Evolutionary conservation across 2,888 invertebrate genomes (phyloP).

Genomic region (Conchocele bisecta): DNA sequence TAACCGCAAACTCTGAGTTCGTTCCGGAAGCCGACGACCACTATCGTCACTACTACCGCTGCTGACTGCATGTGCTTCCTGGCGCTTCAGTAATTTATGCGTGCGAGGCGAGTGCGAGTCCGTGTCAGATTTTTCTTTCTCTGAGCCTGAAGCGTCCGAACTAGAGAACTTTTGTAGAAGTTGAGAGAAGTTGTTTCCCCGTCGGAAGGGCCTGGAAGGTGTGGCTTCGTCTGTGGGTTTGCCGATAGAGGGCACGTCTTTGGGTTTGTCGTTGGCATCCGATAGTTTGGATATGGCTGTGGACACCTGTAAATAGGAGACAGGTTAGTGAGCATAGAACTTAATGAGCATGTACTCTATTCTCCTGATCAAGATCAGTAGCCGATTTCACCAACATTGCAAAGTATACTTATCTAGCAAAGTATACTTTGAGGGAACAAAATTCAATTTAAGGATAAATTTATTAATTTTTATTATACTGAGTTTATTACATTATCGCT

Average conservation of each 20-base stretch:
- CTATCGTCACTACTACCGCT: conserved; percentile 67
- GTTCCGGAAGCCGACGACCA: conserved; percentile 73
- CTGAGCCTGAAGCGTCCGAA: conserved; percentile 67
- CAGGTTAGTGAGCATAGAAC: no score
- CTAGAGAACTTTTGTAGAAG: conserved; percentile 74
- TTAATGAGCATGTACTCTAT: no score
- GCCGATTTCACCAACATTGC: no score
- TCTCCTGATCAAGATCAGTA: no score
- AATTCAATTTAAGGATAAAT: no score
- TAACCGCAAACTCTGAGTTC: conserved; percentile 80
- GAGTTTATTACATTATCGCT: no score
- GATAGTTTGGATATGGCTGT: conserved; percentile 61
- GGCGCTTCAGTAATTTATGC: conserved; percentile 59
- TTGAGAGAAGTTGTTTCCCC: conserved; percentile 68
- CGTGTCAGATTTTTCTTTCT: conserved; percentile 64
- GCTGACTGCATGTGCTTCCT: conserved; percentile 63
- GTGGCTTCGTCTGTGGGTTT: conserved; percentile 41
- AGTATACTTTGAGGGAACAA: no score
- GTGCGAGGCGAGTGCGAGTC: conserved; percentile 49
- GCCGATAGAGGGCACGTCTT: conserved; percentile 31
- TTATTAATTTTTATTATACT: no score
- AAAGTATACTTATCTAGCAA: no score
- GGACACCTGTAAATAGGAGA: no score
- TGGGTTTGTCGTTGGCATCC: conserved; percentile 47
- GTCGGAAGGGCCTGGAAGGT: conserved; percentile 56